Conservation (phyloP, 2,888 invertebrate genomes). For the Ophioninae sp. region DNA sequence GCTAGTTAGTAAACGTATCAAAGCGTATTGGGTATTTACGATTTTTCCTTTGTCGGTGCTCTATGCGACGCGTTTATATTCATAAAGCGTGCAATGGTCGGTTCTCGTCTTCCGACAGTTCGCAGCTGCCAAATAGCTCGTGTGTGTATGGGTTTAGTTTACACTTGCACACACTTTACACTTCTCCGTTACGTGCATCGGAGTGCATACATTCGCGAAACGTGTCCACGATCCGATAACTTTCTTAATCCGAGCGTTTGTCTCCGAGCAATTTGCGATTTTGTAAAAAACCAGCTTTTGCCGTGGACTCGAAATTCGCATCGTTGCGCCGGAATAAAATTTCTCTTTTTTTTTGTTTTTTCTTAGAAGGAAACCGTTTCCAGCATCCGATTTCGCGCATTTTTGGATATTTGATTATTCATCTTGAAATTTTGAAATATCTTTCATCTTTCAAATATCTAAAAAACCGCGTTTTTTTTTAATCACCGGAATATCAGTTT, state of each 20-base stretch:
- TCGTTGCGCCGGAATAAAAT: too few relatives aligned
- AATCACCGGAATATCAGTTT: too few relatives aligned
- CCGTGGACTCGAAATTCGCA: too few relatives aligned
- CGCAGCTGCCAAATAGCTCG: slow-evolving; percentile 40
- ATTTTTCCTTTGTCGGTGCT: slow-evolving; percentile 3
- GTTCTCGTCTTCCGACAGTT: slow-evolving; percentile 36
- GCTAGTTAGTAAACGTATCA: not conserved
- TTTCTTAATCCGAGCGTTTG: slow-evolving; percentile 45
- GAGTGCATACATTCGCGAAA: slow-evolving; percentile 40
- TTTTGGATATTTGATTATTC: too few relatives aligned
- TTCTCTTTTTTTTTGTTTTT: too few relatives aligned
- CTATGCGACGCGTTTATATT: slow-evolving; percentile 1
- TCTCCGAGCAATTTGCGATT: too few relatives aligned
- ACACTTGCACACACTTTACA: not conserved
- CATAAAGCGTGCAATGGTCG: slow-evolving; percentile 43
- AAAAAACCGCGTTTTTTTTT: too few relatives aligned
- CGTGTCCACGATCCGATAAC: slow-evolving; percentile 55
- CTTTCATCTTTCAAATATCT: too few relatives aligned
- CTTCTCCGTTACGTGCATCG: not conserved
- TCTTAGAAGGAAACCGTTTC: too few relatives aligned
- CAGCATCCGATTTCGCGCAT: too few relatives aligned
- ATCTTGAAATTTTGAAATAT: too few relatives aligned
- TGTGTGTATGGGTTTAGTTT: not conserved
- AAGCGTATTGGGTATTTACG: not conserved
- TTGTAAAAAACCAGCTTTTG: too few relatives aligned